Conservation (phyloP, 1,140 invertebrate species). For the Zaprionus davidi region DNA sequence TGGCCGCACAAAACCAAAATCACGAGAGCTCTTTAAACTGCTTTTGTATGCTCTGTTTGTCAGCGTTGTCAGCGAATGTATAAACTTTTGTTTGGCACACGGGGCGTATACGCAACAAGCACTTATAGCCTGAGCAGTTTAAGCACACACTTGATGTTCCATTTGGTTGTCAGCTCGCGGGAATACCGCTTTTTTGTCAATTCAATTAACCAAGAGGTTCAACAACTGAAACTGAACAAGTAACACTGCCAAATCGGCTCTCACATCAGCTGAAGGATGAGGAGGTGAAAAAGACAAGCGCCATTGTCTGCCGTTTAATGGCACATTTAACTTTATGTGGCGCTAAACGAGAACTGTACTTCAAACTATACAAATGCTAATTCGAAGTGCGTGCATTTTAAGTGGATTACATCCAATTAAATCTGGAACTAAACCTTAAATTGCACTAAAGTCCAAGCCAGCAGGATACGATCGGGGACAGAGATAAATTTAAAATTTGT, state of each 20-base stretch:
- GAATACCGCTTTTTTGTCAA: constrained; percentile 57
- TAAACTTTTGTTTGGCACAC: constrained; percentile 70
- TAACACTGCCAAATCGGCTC: constrained; percentile 51
- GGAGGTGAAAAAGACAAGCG: background rate
- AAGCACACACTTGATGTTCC: constrained; percentile 35
- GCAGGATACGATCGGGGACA: background rate
- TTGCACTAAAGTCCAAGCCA: constrained; percentile 21
- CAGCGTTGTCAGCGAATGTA: constrained; percentile 46
- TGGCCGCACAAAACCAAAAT: constrained; percentile 34
- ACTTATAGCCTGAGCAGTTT: constrained; percentile 50
- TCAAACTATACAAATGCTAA: constrained; percentile 64
- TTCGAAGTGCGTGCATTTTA: constrained; percentile 44
- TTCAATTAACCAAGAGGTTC: constrained; percentile 73
- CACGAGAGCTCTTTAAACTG: constrained; percentile 44
- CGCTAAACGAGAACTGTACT: constrained; percentile 25
- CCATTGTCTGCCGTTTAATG: constrained; percentile 45
- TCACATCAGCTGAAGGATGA: background rate
- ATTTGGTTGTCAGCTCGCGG: constrained; percentile 56
- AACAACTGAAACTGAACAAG: constrained; percentile 44
- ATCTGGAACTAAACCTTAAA: constrained; percentile 29
- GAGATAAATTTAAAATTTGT: background rate
- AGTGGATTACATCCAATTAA: constrained; percentile 49
- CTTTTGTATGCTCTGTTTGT: constrained; percentile 29
- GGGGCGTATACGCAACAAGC: constrained; percentile 72
- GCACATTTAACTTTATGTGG: constrained; percentile 74